phyloP scores from a whole-genome alignment of 2,888 invertebrate genomes.

The Drosophila rubida region DNA sequence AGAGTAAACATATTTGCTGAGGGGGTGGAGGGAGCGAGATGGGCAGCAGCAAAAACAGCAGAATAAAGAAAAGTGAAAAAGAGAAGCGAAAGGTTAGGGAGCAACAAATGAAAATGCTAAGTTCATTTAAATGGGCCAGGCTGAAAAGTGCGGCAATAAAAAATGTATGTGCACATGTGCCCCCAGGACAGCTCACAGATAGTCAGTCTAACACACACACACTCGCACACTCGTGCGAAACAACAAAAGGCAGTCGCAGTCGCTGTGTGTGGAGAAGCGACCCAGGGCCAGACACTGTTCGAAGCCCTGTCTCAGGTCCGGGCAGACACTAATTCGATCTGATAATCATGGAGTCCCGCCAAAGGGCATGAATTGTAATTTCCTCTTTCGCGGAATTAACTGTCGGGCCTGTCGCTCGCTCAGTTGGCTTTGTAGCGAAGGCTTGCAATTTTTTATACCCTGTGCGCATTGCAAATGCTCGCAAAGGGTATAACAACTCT shows the following conservation, averaged over 20 bases:
- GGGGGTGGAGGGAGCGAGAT: background rate
- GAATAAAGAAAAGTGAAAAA: slow-evolving; percentile 13
- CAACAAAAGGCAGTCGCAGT: slow-evolving; percentile 27
- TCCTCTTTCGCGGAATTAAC: slow-evolving; percentile 85
- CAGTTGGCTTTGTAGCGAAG: slow-evolving; percentile 44
- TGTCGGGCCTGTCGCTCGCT: slow-evolving; percentile 75
- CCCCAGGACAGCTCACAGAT: slow-evolving; percentile 60
- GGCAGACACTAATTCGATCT: slow-evolving; percentile 84
- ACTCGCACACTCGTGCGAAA: slow-evolving; percentile 23
- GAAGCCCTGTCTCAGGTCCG: slow-evolving; percentile 50
- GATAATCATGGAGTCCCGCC: slow-evolving; percentile 84
- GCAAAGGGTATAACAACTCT: background rate
- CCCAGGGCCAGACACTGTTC: slow-evolving; percentile 3
- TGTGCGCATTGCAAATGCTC: background rate
- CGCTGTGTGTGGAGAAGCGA: background rate
- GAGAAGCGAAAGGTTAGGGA: slow-evolving; percentile 49
- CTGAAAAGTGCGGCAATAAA: slow-evolving; percentile 67
- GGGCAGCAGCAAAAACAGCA: background rate
- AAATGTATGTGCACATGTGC: slow-evolving; percentile 60
- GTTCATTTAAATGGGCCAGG: slow-evolving; percentile 73
- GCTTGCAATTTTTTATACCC: slow-evolving; percentile 46
- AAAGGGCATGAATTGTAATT: slow-evolving; percentile 85
- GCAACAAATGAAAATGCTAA: slow-evolving; percentile 61
- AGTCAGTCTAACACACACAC: slow-evolving; percentile 44
- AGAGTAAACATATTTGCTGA: slow-evolving; percentile 15